Evolutionary conservation across 2,113 vertebrate genomes (phyloP), one percentile per base, ranked within the genome.

Genomic region (Crotalus tigris): DNA sequence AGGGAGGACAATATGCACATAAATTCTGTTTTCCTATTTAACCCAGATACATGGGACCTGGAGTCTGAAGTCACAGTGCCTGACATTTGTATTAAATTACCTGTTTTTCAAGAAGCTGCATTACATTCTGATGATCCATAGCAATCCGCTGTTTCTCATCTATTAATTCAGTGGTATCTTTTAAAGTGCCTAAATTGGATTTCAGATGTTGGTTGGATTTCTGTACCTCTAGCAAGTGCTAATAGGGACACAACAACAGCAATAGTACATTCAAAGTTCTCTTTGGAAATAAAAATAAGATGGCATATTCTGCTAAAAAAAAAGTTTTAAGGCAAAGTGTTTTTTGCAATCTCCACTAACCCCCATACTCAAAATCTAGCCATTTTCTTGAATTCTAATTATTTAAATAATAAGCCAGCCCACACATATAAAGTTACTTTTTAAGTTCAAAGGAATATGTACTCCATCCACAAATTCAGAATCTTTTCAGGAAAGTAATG

Each of bases 61-160:
- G 17, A 39, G 1, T 55, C 19, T 44, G 53, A 29, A 8, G 29
- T 51, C 23, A 49, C 4, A 75, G 19, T 29, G 39, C 39, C 23
- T 90, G 49, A 93, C 29, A 85, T 55, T 91, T 95, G 3, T 49
- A 2, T 44, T 61, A 87, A 64, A 94, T 88, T 94, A 99, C 99
- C 99, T 99, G 98, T 59, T 97, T 98, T 93, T 98, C 98, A 8
- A 99, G 96, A 92, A 98, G 97, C n/a, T 98, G 97, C 49, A 98
- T 97, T 91, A 99, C 94, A 81, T 96, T 97, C 0, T 98, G 97
- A 91, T 98, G 96, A 94, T 98, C 98, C 75, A 97, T 96, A 92
- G 95, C 92, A 87, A 90, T 95, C 46, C 88, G 97, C 46, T 94
- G 75, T 24, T 93, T 97, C 29, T 97, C 97, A 85, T 98, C 97